Evolutionary conservation across 2,113 vertebrate species (phyloP), one percentile per base, ranked within the genome.

Genomic region (Leucoraja erinaceus): DNA sequence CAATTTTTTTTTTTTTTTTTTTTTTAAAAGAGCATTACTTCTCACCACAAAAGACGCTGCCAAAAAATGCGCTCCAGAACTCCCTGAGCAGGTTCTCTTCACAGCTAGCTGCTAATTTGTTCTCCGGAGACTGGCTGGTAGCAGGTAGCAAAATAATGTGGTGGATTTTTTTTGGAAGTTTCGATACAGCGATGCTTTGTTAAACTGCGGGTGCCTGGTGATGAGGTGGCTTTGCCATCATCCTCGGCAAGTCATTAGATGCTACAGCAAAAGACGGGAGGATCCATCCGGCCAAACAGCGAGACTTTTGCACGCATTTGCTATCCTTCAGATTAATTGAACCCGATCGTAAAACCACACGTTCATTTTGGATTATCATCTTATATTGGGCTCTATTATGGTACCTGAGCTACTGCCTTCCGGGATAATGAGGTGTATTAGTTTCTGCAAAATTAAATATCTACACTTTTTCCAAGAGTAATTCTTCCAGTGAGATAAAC

Each of bases 31-130:
- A 97, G 25, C 63, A 68, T 90, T 38, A 54, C 90, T 96, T 96
- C 95, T 95, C 95, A 94, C 95, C 95, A 96, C 94, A 95, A 96
- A 95, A 96, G 96, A 97, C 96, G 94, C 96, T 96, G 96, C 96
- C 97, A 97, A 97, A n/a, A n/a, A 97, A 97, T 97, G 97, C 97
- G 97, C 96, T 95, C 95, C 95, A 95, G 95, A 96, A 96, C 63
- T 96, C 96, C 96, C 95, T 96, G 97, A 97, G 96, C 95, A 96
- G 96, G 70, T 95, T 96, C 96, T 96, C 96, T 96, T 97, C 96
- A 96, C 96, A 97, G 96, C 95, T 94, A 96, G 96, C 95, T 96
- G 95, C 96, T 97, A 97, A 98, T 97, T 97, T 97, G 96, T 96
- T 97, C 97, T 96, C 96, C 94, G 93, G 97, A 96, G 96, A 97